Conservation (phyloP, 2,888 invertebrate species). For the Hydrotaea diabolus region DNA sequence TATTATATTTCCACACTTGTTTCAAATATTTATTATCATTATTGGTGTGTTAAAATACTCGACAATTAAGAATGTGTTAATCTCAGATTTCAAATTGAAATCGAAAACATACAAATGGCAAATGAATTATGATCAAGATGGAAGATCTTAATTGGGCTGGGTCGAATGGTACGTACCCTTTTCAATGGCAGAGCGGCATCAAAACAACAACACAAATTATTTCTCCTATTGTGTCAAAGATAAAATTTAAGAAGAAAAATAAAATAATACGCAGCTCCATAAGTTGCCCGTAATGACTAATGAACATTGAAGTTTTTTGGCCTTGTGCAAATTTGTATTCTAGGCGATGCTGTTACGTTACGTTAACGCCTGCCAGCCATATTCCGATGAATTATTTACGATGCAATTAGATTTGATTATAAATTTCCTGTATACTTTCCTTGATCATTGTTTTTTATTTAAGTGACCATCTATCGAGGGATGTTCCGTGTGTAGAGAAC, state of each 20-base stretch:
- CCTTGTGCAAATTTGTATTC: background rate
- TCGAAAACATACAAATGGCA: background rate
- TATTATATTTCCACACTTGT: background rate
- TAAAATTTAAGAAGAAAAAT: background rate
- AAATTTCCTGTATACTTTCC: too few species aligned
- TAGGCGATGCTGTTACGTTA: too few species aligned
- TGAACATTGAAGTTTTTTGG: background rate
- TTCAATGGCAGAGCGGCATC: background rate
- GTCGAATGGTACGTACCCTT: background rate
- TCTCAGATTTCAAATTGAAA: conserved; percentile 8
- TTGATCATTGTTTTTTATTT: too few species aligned
- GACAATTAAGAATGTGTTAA: conserved; percentile 6
- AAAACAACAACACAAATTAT: background rate
- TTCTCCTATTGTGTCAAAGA: background rate
- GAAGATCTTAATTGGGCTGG: background rate
- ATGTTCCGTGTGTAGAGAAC: too few species aligned
- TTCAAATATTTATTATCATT: background rate
- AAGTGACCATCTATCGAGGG: too few species aligned
- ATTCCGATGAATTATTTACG: too few species aligned
- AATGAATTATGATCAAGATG: background rate
- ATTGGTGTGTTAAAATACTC: background rate
- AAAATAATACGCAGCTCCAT: background rate
- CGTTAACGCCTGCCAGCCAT: too few species aligned
- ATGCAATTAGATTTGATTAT: too few species aligned
- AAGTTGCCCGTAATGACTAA: background rate